Conservation (phyloP, 35 echinoderm and acorn worm genomes). For the Chiridota heheva region DNA sequence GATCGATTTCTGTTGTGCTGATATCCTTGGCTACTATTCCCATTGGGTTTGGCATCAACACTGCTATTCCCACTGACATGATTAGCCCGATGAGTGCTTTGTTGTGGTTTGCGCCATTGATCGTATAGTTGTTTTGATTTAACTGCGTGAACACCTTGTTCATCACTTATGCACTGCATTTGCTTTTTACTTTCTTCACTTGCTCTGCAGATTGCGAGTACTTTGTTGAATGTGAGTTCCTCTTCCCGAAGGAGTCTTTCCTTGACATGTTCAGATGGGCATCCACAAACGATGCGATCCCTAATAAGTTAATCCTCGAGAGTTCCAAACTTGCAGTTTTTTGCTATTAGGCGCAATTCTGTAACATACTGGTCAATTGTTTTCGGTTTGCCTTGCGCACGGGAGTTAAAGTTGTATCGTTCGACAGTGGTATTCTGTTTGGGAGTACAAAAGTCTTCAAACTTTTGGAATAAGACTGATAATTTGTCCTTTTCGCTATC, state of each 20-base stretch:
- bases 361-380: slow-evolving; percentile 49
- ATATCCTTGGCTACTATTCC: too few relatives aligned
- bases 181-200: slow-evolving; percentile 19
- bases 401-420: slow-evolving; percentile 32
- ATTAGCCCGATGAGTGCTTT: background rate
- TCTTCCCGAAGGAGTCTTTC: background rate
- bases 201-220: background rate
- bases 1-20: too few relatives aligned
- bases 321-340: slow-evolving; percentile 7
- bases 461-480: background rate
- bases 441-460: slow-evolving; percentile 35
- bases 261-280: background rate
- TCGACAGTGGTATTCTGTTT: slow-evolving; percentile 38
- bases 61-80: background rate
- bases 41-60: background rate
- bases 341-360: slow-evolving; percentile 16
- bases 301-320: slow-evolving; percentile 28
- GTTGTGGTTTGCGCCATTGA: background rate
- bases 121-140: background rate
- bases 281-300: background rate
- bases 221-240: background rate
- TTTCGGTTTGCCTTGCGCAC: slow-evolving; percentile 18
- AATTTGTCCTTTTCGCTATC: background rate
- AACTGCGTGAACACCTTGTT: slow-evolving; percentile 4
- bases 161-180: slow-evolving; percentile 22